These are phyloP conservation scores for Paragorgia papillata DNA, from an alignment of 92 coral and sea anemone species.

Conservation along the genomic window DNA sequence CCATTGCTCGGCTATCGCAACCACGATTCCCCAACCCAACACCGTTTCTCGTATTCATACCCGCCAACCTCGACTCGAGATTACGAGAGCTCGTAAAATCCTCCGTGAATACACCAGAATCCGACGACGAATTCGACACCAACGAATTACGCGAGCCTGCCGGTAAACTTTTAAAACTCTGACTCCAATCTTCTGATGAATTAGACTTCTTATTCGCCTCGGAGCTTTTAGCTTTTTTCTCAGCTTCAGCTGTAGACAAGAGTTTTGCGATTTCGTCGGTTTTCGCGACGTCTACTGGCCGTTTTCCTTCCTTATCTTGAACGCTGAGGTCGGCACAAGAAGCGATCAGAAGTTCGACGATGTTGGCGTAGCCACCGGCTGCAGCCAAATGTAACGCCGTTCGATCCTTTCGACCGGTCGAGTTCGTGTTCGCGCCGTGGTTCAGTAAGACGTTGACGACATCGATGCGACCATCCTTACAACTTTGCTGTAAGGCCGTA, in stretches of 20 bases:
- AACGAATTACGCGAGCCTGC: slow-evolving; percentile 85
- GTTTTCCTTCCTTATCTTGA: slow-evolving; percentile 69
- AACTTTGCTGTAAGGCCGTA: slow-evolving; percentile 89
- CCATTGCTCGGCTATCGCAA: slow-evolving; percentile 17
- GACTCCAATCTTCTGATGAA: slow-evolving; percentile 64
- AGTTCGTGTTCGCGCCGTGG: slow-evolving; percentile 86
- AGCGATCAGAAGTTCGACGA: slow-evolving; percentile 80
- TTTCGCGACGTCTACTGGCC: slow-evolving; percentile 81
- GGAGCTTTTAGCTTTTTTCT: slow-evolving; percentile 76
- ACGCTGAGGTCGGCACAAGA: slow-evolving; percentile 94
- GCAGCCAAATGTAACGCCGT: slow-evolving; percentile 93
- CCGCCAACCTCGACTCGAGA: slow-evolving; percentile 39
- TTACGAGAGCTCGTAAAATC: slow-evolving; percentile 50
- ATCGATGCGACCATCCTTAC: slow-evolving; percentile 75
- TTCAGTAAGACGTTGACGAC: slow-evolving; percentile 85
- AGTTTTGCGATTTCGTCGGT: slow-evolving; percentile 72
- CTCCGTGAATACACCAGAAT: slow-evolving; percentile 92
- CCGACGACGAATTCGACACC: slow-evolving; percentile 89
- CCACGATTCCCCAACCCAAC: neutral
- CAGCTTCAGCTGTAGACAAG: slow-evolving; percentile 78
- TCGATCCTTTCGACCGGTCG: slow-evolving; percentile 72
- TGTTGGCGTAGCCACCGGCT: slow-evolving; percentile 70
- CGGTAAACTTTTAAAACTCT: slow-evolving; percentile 52
- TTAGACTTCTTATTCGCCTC: slow-evolving; percentile 25
- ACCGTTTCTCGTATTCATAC: slow-evolving; percentile 1